A percentile compares a stretch with the other conserved stretches of the same genome.
These are phyloP conservation scores for Lysandra coridon DNA, from an alignment of 2,888 invertebrate species.

Conservation along the genomic window DNA sequence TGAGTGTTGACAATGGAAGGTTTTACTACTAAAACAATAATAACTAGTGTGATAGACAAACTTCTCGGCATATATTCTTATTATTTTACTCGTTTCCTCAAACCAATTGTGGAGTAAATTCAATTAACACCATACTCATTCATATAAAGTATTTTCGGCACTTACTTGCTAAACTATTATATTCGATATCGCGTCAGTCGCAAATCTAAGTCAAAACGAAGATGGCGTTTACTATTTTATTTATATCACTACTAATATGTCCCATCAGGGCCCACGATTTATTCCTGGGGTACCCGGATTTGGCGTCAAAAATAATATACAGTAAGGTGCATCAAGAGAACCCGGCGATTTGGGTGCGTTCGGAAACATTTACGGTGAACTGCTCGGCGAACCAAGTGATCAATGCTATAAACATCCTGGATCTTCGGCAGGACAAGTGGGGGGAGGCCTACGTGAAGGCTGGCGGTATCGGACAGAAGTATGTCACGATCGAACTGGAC, in stretches of 20 bases:
- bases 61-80: not conserved
- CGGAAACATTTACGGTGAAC: conserved; percentile 58
- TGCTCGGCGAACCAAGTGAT: conserved; percentile 60
- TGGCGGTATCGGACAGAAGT: conserved; percentile 63
- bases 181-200: not conserved
- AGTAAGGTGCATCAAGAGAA: conserved; percentile 64
- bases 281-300: conserved; percentile 58
- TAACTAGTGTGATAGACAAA: not conserved
- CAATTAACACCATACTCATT: conserved; percentile 20
- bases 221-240: conserved; percentile 30
- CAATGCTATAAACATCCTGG: conserved; percentile 59
- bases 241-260: conserved; percentile 34
- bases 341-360: conserved; percentile 62
- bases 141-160: conserved; percentile 24
- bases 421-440: conserved; percentile 60
- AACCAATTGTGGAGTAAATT: conserved; percentile 25
- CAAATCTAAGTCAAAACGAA: conserved; percentile 33
- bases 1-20: too few species aligned
- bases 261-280: conserved; percentile 43
- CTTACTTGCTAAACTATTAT: conserved; percentile 21
- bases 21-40: too few species aligned
- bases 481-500: conserved; percentile 59
- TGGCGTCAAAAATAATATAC: conserved; percentile 58
- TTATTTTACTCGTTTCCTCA: not conserved
- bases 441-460: conserved; percentile 58